Percentiles rank a stretch among this genome's conserved stretches.
phyloP scores from a whole-genome alignment of 2,797 vertebrate species.

The Smutsia temminckii region DNA sequence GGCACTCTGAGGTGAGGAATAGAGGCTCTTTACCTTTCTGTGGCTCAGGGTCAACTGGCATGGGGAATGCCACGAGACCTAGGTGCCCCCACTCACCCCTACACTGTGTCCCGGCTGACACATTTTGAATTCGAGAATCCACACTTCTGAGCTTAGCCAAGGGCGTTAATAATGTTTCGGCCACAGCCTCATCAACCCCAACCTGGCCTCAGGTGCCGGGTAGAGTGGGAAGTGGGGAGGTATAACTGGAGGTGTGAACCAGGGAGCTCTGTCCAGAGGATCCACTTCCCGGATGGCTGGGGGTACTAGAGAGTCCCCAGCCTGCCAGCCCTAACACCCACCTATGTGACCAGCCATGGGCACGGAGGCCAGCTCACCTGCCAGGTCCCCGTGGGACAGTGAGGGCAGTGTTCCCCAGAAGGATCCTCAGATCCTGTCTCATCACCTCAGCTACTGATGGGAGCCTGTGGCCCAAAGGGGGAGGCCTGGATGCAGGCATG shows the following conservation, averaged over 20 bases:
- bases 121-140: rapidly evolving
- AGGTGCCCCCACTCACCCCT: no score
- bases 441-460: rapidly evolving
- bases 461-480: rapidly evolving
- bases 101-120: no score
- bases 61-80: not conserved
- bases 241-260: not conserved
- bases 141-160: not conserved
- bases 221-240: no score
- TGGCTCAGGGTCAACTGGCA: not conserved
- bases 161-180: no score
- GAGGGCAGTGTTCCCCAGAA: rapidly evolving
- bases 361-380: no score
- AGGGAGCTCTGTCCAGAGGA: not conserved
- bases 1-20: not conserved
- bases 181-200: not conserved
- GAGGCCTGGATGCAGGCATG: no score
- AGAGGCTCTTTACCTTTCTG: no score
- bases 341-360: no score
- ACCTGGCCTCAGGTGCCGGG: no score
- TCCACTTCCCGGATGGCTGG: not conserved
- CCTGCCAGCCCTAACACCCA: no score
- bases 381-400: rapidly evolving
- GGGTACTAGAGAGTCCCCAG: not conserved
- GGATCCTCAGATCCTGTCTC: not conserved